Evolutionary conservation across 2,113 vertebrate genomes (phyloP).

Genomic region (Corythornis cristatus): DNA sequence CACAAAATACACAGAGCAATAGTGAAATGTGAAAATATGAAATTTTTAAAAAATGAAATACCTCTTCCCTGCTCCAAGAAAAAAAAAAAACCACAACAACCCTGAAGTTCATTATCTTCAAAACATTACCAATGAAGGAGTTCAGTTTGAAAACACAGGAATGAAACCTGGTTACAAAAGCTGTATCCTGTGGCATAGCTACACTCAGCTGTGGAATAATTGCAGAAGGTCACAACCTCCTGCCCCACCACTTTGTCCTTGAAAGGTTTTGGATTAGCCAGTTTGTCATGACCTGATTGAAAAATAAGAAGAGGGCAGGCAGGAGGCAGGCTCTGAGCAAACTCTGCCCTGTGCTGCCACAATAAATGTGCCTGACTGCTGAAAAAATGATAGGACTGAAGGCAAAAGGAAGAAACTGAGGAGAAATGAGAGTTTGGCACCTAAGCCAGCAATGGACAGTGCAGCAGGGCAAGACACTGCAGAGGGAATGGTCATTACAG

Average conservation of each 20-base stretch:
- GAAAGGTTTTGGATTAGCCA: neutral
- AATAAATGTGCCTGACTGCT: neutral
- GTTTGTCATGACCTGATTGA: neutral
- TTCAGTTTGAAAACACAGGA: neutral
- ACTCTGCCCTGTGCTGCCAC: neutral
- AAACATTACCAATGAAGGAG: neutral
- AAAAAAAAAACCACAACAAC: neutral
- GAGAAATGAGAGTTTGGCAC: neutral
- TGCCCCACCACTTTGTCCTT: neutral
- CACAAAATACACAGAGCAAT: neutral
- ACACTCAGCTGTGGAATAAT: neutral
- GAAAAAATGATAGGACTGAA: neutral
- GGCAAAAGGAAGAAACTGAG: neutral
- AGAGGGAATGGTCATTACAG: neutral
- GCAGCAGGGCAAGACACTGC: neutral
- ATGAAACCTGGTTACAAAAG: neutral
- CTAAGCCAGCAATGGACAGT: neutral
- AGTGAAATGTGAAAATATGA: neutral
- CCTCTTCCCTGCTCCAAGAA: neutral
- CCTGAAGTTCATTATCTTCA: neutral
- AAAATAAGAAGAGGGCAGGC: neutral
- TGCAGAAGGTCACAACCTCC: neutral
- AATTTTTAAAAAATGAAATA: neutral
- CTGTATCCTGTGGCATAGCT: neutral
- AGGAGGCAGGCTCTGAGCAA: neutral